Evolutionary conservation across 1,140 invertebrate genomes (phyloP).

Genomic region (Macrocentrus cingulum): DNA sequence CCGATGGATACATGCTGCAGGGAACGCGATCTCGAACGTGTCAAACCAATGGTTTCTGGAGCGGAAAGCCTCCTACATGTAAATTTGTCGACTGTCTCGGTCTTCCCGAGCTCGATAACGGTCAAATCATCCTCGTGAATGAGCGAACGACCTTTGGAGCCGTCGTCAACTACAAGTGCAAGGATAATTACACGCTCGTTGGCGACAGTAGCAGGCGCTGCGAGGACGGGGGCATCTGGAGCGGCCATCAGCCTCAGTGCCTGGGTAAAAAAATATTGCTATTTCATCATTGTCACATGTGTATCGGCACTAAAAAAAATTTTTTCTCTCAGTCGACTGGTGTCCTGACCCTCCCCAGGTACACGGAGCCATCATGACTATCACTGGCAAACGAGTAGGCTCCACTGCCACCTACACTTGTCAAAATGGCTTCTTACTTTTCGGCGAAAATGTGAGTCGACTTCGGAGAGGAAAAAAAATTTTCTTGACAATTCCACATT

Average conservation of each 20-base stretch:
- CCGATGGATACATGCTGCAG: slow-evolving; percentile 79
- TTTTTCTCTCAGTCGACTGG: slow-evolving; percentile 68
- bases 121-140: slow-evolving; percentile 68
- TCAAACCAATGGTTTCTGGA: slow-evolving; percentile 76
- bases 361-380: slow-evolving; percentile 70
- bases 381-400: slow-evolving; percentile 71
- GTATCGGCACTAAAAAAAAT: slow-evolving; percentile 2
- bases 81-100: slow-evolving; percentile 86
- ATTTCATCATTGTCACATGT: slow-evolving; percentile 6
- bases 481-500: slow-evolving; percentile 2
- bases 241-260: slow-evolving; percentile 75
- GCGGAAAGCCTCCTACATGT: slow-evolving; percentile 74
- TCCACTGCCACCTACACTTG: slow-evolving; percentile 80
- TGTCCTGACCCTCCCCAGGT: slow-evolving; percentile 78
- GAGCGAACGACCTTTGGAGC: slow-evolving; percentile 78
- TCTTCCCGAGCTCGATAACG: slow-evolving; percentile 72
- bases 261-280: slow-evolving; percentile 61
- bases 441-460: slow-evolving; percentile 75
- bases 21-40: slow-evolving; percentile 73
- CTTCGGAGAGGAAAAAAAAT: neutral
- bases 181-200: slow-evolving; percentile 82
- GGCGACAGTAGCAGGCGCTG: slow-evolving; percentile 76
- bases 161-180: slow-evolving; percentile 73
- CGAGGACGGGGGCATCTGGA: slow-evolving; percentile 78
- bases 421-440: slow-evolving; percentile 80